These are phyloP conservation scores for Epizoanthus illoricatus DNA, from an alignment of 92 coral and sea anemone species.

Conservation along the genomic window DNA sequence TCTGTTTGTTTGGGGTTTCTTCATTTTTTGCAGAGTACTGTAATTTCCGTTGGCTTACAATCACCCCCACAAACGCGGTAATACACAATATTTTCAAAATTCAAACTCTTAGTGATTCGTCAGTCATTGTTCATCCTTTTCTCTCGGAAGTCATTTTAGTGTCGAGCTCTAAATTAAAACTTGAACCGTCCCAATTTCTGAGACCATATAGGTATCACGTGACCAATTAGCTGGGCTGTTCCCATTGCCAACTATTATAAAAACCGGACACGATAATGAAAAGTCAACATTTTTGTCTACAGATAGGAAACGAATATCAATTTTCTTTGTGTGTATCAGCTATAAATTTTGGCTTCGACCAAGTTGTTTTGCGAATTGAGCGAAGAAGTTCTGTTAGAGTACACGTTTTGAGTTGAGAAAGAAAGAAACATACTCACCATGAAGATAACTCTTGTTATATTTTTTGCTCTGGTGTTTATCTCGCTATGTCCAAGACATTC, in stretches of 20 bases:
- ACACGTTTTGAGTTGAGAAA: neutral
- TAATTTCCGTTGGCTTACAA: constrained; percentile 11
- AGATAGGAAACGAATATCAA: constrained; percentile 18
- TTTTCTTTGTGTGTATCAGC: constrained; percentile 12
- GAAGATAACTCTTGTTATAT: constrained; percentile 2
- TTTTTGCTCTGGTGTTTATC: constrained; percentile 14
- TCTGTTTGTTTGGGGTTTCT: neutral
- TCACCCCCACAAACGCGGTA: neutral
- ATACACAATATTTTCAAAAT: constrained; percentile 13
- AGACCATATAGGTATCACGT: neutral
- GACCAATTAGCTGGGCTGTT: neutral
- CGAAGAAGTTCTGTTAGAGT: constrained; percentile 4
- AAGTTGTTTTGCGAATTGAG: constrained; percentile 21
- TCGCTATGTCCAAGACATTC: constrained; percentile 34
- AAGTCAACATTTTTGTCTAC: constrained; percentile 23
- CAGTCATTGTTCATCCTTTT: constrained; percentile 19
- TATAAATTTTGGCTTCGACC: neutral
- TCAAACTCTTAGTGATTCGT: constrained; percentile 14
- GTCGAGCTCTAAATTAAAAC: constrained; percentile 25
- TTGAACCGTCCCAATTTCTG: constrained; percentile 1
- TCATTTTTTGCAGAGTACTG: constrained; percentile 27
- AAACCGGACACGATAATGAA: constrained; percentile 37
- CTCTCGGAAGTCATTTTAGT: constrained; percentile 36
- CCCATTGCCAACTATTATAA: constrained; percentile 7
- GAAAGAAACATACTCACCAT: neutral